Base-by-base conservation (phyloP, 1,140 invertebrate genomes). In the Drosophila arizonae region DNA sequence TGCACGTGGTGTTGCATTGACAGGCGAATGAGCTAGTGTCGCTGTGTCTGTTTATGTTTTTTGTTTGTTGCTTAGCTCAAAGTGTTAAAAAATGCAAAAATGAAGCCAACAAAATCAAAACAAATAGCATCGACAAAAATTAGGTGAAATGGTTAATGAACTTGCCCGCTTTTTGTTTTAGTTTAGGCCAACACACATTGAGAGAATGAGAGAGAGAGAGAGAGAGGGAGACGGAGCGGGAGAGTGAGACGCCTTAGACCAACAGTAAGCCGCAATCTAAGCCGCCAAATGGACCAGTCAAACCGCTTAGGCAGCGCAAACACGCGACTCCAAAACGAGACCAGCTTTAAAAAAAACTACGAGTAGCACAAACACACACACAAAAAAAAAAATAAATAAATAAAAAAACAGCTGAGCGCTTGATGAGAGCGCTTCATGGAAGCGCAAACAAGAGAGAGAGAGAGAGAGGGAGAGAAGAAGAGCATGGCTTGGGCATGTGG, bases 131-230 rank as follows among this genome's bases (percentile, higher is more conserved):
- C 62, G 57, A 62, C 48, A 70, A 81, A 87, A 86, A 87, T 81
- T 87, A 81, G 82, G 82, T 86, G 78, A 86, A 86, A 87, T 87
- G 82, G 82, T 86, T 69, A 86, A 86, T 80, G 82, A 86, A 81
- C 82, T 82, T 78, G 61, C 52, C 58, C 66, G 61, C 50, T 62
- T 52, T 60, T 65, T 56, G 46, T 73, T 68, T 64, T 69, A 57
- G 60, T 60, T 72, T 68, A 48, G 58, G 72, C 66, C 72, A 74
- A 70, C 48, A 66, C 13, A 58, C 21, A 36, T 28, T 30, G 45
- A n/a, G 10, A 24, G 17, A 3, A 13, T 48, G 45, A 24, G 10
- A 36, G 17, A 17, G 17, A 17, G 17, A 17, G 17, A 17, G 17
- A 17, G 17, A 6, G 11, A 55, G 30, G 48, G 30, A 24, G 6